Conservation (phyloP, 2,888 invertebrate genomes). For the Conomelus anceps region DNA sequence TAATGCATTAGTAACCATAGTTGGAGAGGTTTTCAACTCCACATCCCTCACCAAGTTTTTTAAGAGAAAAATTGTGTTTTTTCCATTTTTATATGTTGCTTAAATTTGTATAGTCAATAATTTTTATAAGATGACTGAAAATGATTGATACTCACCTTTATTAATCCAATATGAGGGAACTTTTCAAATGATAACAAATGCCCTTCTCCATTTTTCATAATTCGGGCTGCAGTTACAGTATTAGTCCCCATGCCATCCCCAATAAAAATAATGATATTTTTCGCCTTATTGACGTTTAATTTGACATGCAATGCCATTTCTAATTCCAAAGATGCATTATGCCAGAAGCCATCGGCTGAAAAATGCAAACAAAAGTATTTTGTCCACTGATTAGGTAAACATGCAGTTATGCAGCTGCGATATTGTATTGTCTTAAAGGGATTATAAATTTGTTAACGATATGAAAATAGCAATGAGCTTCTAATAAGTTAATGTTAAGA, state of each 20-base stretch:
- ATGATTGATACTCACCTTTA: conserved; percentile 57
- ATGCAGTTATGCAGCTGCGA: no score
- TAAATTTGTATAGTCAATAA: no score
- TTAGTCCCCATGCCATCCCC: conserved; percentile 90
- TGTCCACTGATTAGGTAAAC: not conserved
- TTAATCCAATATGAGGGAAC: conserved; percentile 73
- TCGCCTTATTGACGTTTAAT: conserved; percentile 57
- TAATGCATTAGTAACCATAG: no score
- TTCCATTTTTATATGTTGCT: no score
- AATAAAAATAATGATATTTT: conserved; percentile 77
- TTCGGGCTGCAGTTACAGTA: conserved; percentile 74
- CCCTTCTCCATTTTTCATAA: conserved; percentile 68
- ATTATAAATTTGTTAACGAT: no score
- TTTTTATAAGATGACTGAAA: no score
- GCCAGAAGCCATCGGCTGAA: conserved; percentile 44
- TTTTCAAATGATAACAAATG: conserved; percentile 69
- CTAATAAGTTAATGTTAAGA: no score
- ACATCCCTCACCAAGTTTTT: no score
- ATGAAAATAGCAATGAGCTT: no score
- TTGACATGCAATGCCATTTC: conserved; percentile 51
- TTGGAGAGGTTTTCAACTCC: no score
- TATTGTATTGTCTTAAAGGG: no score
- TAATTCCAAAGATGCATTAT: conserved; percentile 43
- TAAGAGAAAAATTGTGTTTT: no score
- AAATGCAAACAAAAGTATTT: not conserved